A percentile compares a stretch with the other conserved stretches of the same genome.
Evolutionary conservation across 2,797 vertebrate species (phyloP).

Genomic region (Hippocampus kuda): DNA sequence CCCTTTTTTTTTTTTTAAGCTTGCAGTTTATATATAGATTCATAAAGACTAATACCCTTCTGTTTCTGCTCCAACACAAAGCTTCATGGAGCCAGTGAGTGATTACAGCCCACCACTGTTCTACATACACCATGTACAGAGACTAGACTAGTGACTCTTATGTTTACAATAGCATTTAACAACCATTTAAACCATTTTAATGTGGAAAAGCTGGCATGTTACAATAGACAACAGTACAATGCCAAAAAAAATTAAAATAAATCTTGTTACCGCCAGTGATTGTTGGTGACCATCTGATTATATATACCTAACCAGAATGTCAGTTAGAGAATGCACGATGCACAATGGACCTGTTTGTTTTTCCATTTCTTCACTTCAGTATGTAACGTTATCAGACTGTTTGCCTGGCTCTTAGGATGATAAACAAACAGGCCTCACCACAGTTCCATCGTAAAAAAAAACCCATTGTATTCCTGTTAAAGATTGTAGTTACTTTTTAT

Average conservation of each 20-base stretch:
- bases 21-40: conserved; percentile 50
- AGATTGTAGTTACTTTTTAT: no score
- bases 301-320: no score
- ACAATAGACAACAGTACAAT: background rate
- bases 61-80: conserved; percentile 30
- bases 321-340: background rate
- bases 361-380: background rate
- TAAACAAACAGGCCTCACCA: background rate
- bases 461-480: no score
- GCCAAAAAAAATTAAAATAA: background rate
- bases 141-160: background rate
- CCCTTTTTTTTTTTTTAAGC: conserved; percentile 23
- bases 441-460: no score
- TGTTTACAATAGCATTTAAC: background rate
- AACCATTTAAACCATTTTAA: background rate
- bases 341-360: no score
- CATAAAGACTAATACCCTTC: conserved; percentile 35
- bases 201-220: background rate
- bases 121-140: background rate
- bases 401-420: background rate
- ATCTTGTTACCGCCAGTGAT: background rate
- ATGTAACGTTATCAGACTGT: background rate
- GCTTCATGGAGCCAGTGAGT: conserved; percentile 4
- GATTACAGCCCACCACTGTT: background rate
- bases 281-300: background rate